Base-by-base conservation (phyloP, 2,113 vertebrate genomes). In the Nyctereutes procyonoides region DNA sequence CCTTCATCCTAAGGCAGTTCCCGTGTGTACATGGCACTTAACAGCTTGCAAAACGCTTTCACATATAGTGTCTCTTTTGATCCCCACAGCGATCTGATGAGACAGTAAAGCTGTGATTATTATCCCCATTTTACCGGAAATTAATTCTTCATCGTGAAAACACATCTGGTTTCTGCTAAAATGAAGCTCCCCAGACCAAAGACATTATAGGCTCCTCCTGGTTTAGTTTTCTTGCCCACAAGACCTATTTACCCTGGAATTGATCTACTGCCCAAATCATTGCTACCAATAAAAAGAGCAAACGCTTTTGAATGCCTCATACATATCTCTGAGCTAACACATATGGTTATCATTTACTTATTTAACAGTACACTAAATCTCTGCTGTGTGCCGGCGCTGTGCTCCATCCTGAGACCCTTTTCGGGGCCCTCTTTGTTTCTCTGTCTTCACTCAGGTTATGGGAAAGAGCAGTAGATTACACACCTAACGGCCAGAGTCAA, bases 201-300 rank as follows among this genome's bases (percentile, higher is more conserved):
- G 55, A 65, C 7, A 8, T 22, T 60, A 22, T 11, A 51, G 43
- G 16, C 35, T 62, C 69, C 43, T 91, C 92, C 92, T n/a, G 9
- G 16, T n/a, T 76, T 58, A 2, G 8, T 88, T 93, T 93, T 96
- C 84, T 73, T 62, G 13, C 76, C 30, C 88, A 62, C 4, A 11
- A 81, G 63, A 69, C 7, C 26, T 55, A 85, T 82, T 95, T 93
- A 95, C 43, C 80, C 58, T 55, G 30, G 74, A 62, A 79, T 43
- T 60, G 60, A 82, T 94, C 60, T 90, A 20, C 58, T 63, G 58
- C 17, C 26, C 55, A 92, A 87, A 82, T 80, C 76, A 67, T 17
- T 88, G 55, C 60, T 51, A 67, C 56, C 24, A 51, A 94, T 84
- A 96, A 89, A 97, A 92, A 80, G 22, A 94, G 55, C 19, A 90